phyloP scores from a whole-genome alignment of 2,797 vertebrate genomes.

The Sebastes itinus region DNA sequence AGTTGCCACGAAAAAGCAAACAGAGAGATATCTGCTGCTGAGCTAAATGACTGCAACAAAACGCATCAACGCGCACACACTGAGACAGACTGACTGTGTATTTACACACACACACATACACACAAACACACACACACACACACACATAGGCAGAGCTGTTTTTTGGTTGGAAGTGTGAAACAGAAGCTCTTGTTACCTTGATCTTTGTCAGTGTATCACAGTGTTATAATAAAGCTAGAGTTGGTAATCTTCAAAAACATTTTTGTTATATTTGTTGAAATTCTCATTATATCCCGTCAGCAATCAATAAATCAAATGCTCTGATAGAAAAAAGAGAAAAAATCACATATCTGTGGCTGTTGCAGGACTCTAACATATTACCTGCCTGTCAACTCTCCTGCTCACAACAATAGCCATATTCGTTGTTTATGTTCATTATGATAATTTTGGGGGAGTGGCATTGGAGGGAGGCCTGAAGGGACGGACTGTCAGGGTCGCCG shows the following conservation, averaged over 20 bases:
- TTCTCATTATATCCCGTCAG: neutral
- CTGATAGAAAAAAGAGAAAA: neutral
- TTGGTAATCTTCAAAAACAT: neutral
- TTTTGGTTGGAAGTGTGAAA: conserved; percentile 4
- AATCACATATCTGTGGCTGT: neutral
- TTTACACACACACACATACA: neutral
- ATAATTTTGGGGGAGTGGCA: no score
- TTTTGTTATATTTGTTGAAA: neutral
- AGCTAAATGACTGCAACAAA: conserved; percentile 47
- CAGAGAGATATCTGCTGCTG: conserved; percentile 27
- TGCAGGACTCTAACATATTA: neutral
- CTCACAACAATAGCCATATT: neutral
- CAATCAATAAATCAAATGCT: neutral
- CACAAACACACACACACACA: neutral
- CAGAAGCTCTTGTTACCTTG: conserved; percentile 18
- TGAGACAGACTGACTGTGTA: neutral
- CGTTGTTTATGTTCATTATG: no score
- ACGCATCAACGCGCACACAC: conserved; percentile 18
- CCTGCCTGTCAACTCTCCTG: neutral
- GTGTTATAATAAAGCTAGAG: neutral
- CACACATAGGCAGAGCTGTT: neutral
- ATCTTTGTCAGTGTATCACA: neutral
- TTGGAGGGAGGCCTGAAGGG: no score
- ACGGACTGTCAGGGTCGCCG: no score
- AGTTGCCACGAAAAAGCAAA: conserved; percentile 48